These are phyloP conservation scores for Megastigmus dorsalis DNA, from an alignment of 2,888 invertebrate genomes.

Conservation along the genomic window DNA sequence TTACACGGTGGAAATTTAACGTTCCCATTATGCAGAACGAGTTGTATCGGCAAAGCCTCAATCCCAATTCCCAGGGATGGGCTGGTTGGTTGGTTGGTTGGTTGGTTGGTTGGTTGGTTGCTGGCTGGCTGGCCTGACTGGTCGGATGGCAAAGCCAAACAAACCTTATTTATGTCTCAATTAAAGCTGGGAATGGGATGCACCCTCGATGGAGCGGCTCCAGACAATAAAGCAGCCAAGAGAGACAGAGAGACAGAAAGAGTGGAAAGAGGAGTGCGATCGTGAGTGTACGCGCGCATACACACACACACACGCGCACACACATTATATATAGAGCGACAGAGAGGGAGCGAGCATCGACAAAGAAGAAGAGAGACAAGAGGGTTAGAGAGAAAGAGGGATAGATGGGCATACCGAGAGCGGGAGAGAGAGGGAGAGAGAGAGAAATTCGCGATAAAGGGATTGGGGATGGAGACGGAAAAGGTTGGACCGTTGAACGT, in stretches of 20 bases:
- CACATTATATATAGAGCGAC: too few relatives aligned
- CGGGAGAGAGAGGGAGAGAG: slow-evolving; percentile 36
- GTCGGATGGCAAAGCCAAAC: slow-evolving; percentile 73
- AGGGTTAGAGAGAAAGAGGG: not conserved
- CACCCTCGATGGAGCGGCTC: slow-evolving; percentile 75
- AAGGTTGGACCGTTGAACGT: slow-evolving; percentile 73
- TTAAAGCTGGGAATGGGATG: slow-evolving; percentile 75
- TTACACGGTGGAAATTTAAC: slow-evolving; percentile 68
- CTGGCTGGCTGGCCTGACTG: slow-evolving; percentile 15
- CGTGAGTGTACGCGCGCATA: not conserved
- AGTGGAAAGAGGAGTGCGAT: slow-evolving; percentile 27
- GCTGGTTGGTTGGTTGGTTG: slow-evolving; percentile 61
- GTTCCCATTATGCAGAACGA: slow-evolving; percentile 72
- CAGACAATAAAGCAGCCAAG: slow-evolving; percentile 73
- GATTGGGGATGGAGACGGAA: slow-evolving; percentile 69
- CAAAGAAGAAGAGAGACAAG: not conserved
- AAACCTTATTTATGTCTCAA: slow-evolving; percentile 75
- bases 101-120: slow-evolving; percentile 62
- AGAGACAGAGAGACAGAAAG: slow-evolving; percentile 62
- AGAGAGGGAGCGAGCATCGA: not conserved
- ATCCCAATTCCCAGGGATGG: slow-evolving; percentile 73
- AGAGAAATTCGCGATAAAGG: slow-evolving; percentile 62
- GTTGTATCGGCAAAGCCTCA: slow-evolving; percentile 71
- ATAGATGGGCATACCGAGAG: not conserved
- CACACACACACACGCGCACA: too few relatives aligned